These are phyloP conservation scores for Trogon melanurus DNA, from an alignment of 2,113 vertebrate species.

Conservation along the genomic window DNA sequence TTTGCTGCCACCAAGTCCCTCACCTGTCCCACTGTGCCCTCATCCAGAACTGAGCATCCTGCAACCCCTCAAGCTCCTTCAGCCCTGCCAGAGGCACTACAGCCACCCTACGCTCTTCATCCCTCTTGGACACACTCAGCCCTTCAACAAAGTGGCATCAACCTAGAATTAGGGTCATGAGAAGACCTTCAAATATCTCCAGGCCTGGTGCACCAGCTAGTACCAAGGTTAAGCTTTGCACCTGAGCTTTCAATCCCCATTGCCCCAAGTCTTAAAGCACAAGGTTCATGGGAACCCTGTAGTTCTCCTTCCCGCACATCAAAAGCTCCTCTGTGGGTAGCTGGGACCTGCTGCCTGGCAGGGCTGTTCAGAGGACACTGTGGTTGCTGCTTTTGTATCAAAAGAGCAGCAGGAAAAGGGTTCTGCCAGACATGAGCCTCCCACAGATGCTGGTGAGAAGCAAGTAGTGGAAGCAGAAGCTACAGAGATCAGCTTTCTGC, in stretches of 20 bases:
- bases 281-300: rapidly evolving
- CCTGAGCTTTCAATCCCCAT: rapidly evolving
- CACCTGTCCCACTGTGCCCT: not conserved
- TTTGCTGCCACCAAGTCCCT: not conserved
- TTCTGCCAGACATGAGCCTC: not conserved
- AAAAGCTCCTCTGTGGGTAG: not conserved
- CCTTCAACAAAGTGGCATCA: not conserved
- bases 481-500: not conserved
- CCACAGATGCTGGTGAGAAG: not conserved
- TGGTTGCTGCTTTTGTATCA: not conserved
- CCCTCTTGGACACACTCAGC: not conserved
- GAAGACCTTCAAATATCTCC: not conserved
- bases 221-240: not conserved
- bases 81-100: not conserved
- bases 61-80: not conserved
- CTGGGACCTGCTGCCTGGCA: not conserved
- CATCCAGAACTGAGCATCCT: not conserved
- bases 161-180: not conserved
- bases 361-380: rapidly evolving
- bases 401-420: not conserved
- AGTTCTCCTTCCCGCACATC: rapidly evolving
- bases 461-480: not conserved
- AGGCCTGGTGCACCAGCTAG: not conserved
- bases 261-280: not conserved
- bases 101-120: not conserved